Evolutionary conservation across 2,797 vertebrate genomes (phyloP).

Genomic region (Petrocephalus schoutedeni): DNA sequence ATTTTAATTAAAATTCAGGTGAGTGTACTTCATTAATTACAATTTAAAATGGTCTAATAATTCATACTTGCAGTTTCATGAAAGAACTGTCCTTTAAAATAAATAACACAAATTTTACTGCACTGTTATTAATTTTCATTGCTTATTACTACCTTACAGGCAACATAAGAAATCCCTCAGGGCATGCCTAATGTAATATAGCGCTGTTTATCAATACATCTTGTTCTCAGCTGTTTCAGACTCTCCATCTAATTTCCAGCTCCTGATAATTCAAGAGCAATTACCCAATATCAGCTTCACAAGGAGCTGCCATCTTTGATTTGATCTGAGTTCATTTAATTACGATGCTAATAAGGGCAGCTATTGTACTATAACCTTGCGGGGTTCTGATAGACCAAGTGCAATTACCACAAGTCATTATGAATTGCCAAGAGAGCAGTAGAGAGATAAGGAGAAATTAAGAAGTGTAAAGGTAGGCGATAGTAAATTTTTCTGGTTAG

Average conservation of each 20-base stretch:
- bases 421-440: constrained; percentile 18
- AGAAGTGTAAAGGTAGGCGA: not conserved
- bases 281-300: constrained; percentile 26
- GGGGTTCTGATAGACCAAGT: constrained; percentile 18
- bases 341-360: constrained; percentile 39
- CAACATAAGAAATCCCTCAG: not conserved
- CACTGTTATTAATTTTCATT: not conserved
- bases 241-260: constrained; percentile 2
- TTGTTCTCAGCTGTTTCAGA: not conserved
- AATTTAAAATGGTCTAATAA: not conserved
- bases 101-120: not conserved
- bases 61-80: not conserved
- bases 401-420: constrained; percentile 35
- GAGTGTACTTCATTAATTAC: not conserved
- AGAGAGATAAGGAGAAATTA: constrained; percentile 23
- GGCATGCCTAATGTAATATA: not conserved
- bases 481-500: not conserved
- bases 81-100: not conserved
- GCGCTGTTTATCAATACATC: not conserved
- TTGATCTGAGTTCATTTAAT: constrained; percentile 34
- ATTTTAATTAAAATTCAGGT: not conserved
- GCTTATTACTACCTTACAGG: not conserved
- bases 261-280: constrained; percentile 22
- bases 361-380: constrained; percentile 24
- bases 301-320: constrained; percentile 30